Base-by-base conservation (phyloP, 2,113 vertebrate genomes). In the Notothenia coriiceps region DNA sequence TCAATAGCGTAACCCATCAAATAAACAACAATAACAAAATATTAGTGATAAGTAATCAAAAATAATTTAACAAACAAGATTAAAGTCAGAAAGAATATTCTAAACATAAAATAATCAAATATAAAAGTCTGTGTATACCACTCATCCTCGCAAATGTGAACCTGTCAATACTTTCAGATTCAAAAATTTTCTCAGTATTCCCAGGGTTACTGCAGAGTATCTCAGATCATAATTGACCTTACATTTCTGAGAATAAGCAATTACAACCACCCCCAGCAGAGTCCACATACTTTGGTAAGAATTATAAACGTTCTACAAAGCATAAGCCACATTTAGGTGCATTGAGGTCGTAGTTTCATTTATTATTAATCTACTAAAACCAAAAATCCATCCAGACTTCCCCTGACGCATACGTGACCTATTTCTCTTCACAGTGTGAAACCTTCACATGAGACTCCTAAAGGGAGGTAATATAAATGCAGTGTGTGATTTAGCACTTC, bases 401-500 rank as follows among this genome's bases (percentile, higher is more conserved):
- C 66, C n/a, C 60, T 79, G 66, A 73, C 83, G 77, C 74, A 56
- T 60, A 25, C 49, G 22, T 86, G 86, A 85, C 84, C 86, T 51
- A 91, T 72, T 89, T 91, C 46, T n/a, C 63, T 86, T 80, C 64
- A 75, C 62, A 51, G 60, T 20, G 78, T 69, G 50, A 65, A 74
- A 82, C 49, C 43, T 86, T 80, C 66, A 78, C 11, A 63, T 5
- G 47, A 75, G 67, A 60, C 60, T 85, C 56, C 67, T 51, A 50
- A 62, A 71, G 71, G 40, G 71, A 81, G 65, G 59, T 59, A 79
- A 70, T 75, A 84, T 67, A 81, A 79, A 86, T 87, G 64, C 77
- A 47, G n/a, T 55, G 69, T 50, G 81, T 83, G 77, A 89, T 89
- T 70, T 83, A 86, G 47, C 46, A n/a, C 77, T 81, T 74, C 71